Base-by-base conservation (phyloP, 92 coral and sea anemone genomes). In the Zoanthus sociatus region DNA sequence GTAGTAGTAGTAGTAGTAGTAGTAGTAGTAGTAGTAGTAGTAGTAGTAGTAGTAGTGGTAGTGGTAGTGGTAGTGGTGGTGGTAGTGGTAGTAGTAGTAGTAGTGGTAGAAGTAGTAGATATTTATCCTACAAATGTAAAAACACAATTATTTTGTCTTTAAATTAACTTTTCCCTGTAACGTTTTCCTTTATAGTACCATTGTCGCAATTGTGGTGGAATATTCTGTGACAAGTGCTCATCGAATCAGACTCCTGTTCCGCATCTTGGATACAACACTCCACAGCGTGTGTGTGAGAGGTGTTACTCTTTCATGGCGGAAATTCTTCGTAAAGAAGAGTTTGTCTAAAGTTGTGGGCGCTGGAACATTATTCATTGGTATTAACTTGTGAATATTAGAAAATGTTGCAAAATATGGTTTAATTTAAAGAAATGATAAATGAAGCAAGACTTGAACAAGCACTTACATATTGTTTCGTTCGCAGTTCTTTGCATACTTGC, bases 181-280 rank as follows among this genome's bases (percentile, higher is more conserved):
- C 50, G 61, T 42, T 76, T 63, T 16, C 16, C 63, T 90, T 88
- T 58, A 9, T 87, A 96, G 95, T 96, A 95, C 84, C 98, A 95
- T 83, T 97, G 99, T 81, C 95, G 95, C 31, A 93, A 96, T 76
- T 97, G 99, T 91, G 97, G 95, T 14, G 99, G 99, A 44, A 92
- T 94, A 5, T 97, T 93, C 81, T 97, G 99, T 83, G 90, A 93
- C 70, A 87, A 93, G 16, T 97, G 99, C 69, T 92, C 99, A 1
- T 89, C 99, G 26, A 97, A 93, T 77, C 88, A 95, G 30, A 93
- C 94, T 16, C 94, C 96, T 5, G 90, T 94, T 51, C 92, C 92
- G 17, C 84, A 81, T 69, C 94, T 90, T 32, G 98, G 96, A 18
- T 89, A 93, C 78, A 94, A 91, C 44, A 88, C 50, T 16, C 93